phyloP scores from a whole-genome alignment of 2,888 invertebrate genomes.

The Pheosia gnoma region DNA sequence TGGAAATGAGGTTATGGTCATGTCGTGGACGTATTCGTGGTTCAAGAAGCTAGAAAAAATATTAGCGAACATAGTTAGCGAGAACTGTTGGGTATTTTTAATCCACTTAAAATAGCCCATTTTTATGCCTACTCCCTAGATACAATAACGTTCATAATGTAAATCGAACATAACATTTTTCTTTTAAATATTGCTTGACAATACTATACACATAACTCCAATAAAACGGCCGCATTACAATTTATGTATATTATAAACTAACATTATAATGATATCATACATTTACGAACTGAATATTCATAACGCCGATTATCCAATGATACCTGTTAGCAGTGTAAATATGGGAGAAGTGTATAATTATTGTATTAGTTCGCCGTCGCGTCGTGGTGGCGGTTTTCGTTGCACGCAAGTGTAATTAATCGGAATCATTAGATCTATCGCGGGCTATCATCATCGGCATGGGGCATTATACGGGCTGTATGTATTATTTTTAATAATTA shows the following conservation, averaged over 20 bases:
- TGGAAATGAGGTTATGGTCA: neutral
- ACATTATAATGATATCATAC: neutral
- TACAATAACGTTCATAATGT: too few relatives aligned
- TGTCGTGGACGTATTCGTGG: neutral
- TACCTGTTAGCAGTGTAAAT: slow-evolving; percentile 22
- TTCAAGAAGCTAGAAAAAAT: neutral
- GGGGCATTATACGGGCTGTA: slow-evolving; percentile 39
- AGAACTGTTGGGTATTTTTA: too few relatives aligned
- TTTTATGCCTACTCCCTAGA: too few relatives aligned
- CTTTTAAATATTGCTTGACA: too few relatives aligned
- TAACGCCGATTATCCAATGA: slow-evolving; percentile 23
- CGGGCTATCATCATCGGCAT: slow-evolving; percentile 28
- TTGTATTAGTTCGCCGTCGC: slow-evolving; percentile 34
- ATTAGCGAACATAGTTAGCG: too few relatives aligned
- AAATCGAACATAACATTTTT: too few relatives aligned
- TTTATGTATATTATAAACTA: neutral
- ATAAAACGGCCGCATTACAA: too few relatives aligned
- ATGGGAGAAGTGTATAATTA: slow-evolving; percentile 25
- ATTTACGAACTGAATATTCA: slow-evolving; percentile 28
- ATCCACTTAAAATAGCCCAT: too few relatives aligned
- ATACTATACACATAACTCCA: too few relatives aligned
- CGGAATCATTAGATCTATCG: slow-evolving; percentile 37
- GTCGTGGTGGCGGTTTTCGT: slow-evolving; percentile 27
- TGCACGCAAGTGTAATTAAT: slow-evolving; percentile 39
- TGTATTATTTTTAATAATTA: neutral